Evolutionary conservation across 2,797 vertebrate species (phyloP), one percentile per base, ranked within the genome.

Genomic region (Heterohyrax brucei): DNA sequence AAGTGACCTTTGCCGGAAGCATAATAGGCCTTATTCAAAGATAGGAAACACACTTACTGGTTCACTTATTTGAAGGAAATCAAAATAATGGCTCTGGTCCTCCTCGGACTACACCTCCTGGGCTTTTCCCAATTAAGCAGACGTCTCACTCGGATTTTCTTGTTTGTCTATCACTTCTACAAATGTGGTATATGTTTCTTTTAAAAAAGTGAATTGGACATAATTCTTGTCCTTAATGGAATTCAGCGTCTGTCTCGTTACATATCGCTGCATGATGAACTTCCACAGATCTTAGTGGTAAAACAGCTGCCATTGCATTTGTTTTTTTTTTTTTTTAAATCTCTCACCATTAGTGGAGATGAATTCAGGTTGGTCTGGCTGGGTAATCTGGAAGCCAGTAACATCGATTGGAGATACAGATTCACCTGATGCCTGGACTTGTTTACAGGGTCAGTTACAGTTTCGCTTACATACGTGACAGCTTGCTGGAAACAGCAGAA

Each of bases 191-290:
- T 73, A 0, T 61, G 50, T 39, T n/a, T 90, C 61, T 73, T 28
- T 18, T 30, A 33, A 91, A 73, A 81, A 68, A 76, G 30, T 28
- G 30, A 89, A n/a, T 28, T 59, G 8, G 4, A 46, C 7, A n/a
- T 21, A 89, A 78, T 89, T 82, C 7, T 87, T 96, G 50, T 24
- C 81, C 16, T 93, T 64, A 80, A 33, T 72, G 92, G 39, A 95
- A 85, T 73, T 87, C 4, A 66, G 30, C 21, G 64, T 84, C 14
- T 92, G 22, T 79, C 21, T 70, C 56, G 24, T 64, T 70, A 33
- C 4, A 44, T 59, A 61, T 70, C 3, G 1, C 30, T 85, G 22
- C 2, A 1, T 89, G 76, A 59, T 21, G 59, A 5, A 14, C 46
- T 64, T 16, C 1, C 2, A 7, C 7, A 16, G 44, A 72, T 5